These are phyloP conservation scores for Antennarius striatus DNA, from an alignment of 2,113 vertebrate genomes.

Conservation along the genomic window DNA sequence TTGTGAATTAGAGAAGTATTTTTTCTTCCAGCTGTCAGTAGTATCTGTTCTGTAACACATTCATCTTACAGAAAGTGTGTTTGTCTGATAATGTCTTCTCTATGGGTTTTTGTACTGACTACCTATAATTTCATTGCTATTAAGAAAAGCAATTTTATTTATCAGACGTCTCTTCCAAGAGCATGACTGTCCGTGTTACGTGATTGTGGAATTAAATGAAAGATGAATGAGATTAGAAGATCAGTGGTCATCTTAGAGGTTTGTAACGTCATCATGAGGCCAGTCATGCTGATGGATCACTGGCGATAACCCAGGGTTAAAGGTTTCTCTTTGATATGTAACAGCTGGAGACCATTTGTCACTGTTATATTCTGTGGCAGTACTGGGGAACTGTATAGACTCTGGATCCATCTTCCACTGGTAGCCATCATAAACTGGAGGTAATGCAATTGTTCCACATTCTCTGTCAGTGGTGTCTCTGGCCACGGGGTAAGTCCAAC, in stretches of 20 bases:
- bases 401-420: slow-evolving; percentile 72
- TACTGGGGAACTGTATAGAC: slow-evolving; percentile 61
- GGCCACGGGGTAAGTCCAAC: slow-evolving; percentile 51
- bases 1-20: background rate
- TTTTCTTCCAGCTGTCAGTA: background rate
- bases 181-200: background rate
- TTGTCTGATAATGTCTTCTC: background rate
- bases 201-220: background rate
- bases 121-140: background rate
- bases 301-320: slow-evolving; percentile 56
- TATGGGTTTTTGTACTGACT: background rate
- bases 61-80: background rate
- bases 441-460: slow-evolving; percentile 4
- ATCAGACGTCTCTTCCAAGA: background rate
- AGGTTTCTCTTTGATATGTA: slow-evolving; percentile 26
- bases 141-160: background rate
- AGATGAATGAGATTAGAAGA: background rate
- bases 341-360: slow-evolving; percentile 18
- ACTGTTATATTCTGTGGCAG: slow-evolving; percentile 22
- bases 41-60: background rate
- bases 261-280: slow-evolving; percentile 81
- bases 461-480: slow-evolving; percentile 19
- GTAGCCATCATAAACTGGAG: slow-evolving; percentile 42
- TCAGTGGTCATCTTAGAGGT: slow-evolving; percentile 75
- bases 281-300: slow-evolving; percentile 70